A percentile compares a stretch with the other conserved stretches of the same genome.
phyloP scores from a whole-genome alignment of 2,797 vertebrate species.

The Crypturellus tataupa region DNA sequence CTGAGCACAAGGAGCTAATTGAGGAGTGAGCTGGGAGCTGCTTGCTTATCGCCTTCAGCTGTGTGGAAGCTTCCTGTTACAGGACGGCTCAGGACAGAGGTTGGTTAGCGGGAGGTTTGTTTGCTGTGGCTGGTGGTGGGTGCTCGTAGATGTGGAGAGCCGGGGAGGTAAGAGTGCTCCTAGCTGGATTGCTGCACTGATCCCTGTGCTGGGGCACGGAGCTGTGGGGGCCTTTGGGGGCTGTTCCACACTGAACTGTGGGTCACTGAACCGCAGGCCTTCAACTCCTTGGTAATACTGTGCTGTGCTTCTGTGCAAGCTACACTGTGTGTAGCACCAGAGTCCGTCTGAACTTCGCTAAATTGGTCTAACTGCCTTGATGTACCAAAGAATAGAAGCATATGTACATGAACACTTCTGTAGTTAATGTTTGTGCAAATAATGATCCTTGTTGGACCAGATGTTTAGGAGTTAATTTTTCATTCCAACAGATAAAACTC shows the following conservation, averaged over 20 bases:
- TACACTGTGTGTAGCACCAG: rapidly evolving
- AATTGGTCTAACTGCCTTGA: rapidly evolving
- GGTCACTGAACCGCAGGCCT: neutral
- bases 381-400: rapidly evolving
- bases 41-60: neutral
- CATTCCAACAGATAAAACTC: rapidly evolving
- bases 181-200: rapidly evolving
- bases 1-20: neutral
- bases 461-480: neutral
- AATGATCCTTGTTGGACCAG: neutral
- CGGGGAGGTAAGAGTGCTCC: neutral
- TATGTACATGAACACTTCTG: rapidly evolving
- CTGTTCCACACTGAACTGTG: no score
- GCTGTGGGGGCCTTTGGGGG: rapidly evolving
- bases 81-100: rapidly evolving
- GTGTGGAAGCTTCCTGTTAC: neutral
- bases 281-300: rapidly evolving
- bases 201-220: rapidly evolving
- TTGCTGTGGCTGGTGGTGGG: rapidly evolving
- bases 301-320: rapidly evolving
- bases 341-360: rapidly evolving
- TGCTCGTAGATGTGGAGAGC: rapidly evolving
- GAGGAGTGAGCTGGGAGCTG: neutral
- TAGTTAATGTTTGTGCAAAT: neutral
- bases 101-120: rapidly evolving